Evolutionary conservation across 2,888 invertebrate species (phyloP), one percentile per base, ranked within the genome.

Genomic region (Mythimna loreyi): DNA sequence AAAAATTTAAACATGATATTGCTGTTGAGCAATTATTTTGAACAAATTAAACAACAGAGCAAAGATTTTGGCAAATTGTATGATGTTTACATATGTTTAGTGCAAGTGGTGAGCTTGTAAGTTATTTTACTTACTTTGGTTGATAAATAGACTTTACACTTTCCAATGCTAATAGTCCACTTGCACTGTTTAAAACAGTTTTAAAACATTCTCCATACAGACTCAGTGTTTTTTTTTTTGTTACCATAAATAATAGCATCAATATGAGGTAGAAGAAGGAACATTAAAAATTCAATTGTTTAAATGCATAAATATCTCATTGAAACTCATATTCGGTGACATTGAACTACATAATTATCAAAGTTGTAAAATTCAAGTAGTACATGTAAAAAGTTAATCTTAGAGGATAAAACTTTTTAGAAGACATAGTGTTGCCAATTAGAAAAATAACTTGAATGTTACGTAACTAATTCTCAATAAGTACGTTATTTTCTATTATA

Each of bases 181-280:
- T 61, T 55, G 43, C 58, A 58, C 23, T 50, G 7, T 21, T 25
- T 33, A 43, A 19, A 43, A 43, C n/a, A 43, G 19, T 16, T 40
- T 40, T 40, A 49, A 64, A 43, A 49, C 30, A 64, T 40, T 45
- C 45, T 36, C n/a, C 13, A 66, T 30, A 16, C 40, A 67, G 19
- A 67, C 25, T 11, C 45, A 61, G 45, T 16, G 25, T 21, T 21
- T 65, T 62, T 62, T 19, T 67, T 62, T 59, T 50, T 59, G 23
- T 43, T 63, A 72, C 52, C 67, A 67, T 80, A 80, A 72, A 74
- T 71, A 80, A 75, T 76, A 81, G 78, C 62, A 75, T 75, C 67
- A 63, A 72, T 63, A 79, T 84, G 87, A 86, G 87, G 87, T 86
- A 86, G 86, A 83, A 83, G 47, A 64, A 64, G 57, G 75, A 65